A percentile compares a stretch with the other conserved stretches of the same genome.
These are phyloP conservation scores for Drosophila falleni DNA, from an alignment of 2,888 invertebrate species.

Conservation along the genomic window DNA sequence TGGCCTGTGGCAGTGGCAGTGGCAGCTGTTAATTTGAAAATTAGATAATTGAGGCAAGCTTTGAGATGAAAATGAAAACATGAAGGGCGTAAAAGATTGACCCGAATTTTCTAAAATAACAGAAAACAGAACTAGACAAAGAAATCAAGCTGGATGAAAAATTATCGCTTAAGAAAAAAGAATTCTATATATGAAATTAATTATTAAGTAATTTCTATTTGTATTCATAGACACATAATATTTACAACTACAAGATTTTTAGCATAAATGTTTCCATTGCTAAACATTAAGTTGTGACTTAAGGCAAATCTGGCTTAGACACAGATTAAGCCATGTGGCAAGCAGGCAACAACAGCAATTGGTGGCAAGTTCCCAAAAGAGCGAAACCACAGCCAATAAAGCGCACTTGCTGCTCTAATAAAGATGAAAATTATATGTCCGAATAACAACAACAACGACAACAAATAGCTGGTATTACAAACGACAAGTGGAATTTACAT, in stretches of 20 bases:
- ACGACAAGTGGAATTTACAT: slow-evolving; percentile 79
- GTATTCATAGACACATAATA: background rate
- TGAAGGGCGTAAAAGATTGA: slow-evolving; percentile 49
- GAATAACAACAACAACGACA: slow-evolving; percentile 25
- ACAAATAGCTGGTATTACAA: slow-evolving; percentile 44
- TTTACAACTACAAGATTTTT: slow-evolving; percentile 9
- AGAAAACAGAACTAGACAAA: slow-evolving; percentile 14
- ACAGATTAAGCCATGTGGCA: slow-evolving; percentile 2
- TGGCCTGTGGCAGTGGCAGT: slow-evolving; percentile 51
- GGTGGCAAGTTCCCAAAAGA: slow-evolving; percentile 10
- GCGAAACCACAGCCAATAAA: slow-evolving; percentile 45
- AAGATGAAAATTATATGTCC: slow-evolving; percentile 70
- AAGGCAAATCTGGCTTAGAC: slow-evolving; percentile 26
- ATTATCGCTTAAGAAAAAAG: background rate
- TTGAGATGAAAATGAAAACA: slow-evolving; percentile 49
- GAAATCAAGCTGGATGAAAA: slow-evolving; percentile 3
- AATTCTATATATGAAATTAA: background rate
- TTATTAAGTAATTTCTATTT: slow-evolving; percentile 25
- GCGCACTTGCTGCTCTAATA: slow-evolving; percentile 71
- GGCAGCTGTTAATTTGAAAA: slow-evolving; percentile 75
- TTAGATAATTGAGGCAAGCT: slow-evolving; percentile 65
- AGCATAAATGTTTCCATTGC: slow-evolving; percentile 21
- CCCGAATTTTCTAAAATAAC: slow-evolving; percentile 44
- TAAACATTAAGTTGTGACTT: slow-evolving; percentile 18
- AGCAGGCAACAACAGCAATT: slow-evolving; percentile 5